Percentiles rank a stretch among this genome's conserved stretches.
Evolutionary conservation across 2,113 vertebrate species (phyloP).

Genomic region (Bujurquina vittata): DNA sequence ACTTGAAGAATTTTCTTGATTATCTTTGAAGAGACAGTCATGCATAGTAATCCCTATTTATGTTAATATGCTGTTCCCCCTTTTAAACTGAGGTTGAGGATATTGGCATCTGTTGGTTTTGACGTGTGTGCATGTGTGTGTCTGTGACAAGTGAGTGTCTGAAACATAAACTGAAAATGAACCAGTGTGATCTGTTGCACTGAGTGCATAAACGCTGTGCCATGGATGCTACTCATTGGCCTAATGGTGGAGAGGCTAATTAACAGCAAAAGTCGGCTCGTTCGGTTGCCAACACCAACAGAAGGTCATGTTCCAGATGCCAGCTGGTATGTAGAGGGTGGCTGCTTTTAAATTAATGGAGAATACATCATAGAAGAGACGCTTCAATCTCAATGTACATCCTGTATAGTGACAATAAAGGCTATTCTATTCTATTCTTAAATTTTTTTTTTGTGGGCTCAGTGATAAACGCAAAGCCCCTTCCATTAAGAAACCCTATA

Average conservation of each 20-base stretch:
- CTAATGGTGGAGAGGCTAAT: conserved; percentile 55
- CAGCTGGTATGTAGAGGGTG: conserved; percentile 56
- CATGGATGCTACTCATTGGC: conserved; percentile 43
- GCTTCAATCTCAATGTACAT: no score
- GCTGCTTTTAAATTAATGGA: conserved; percentile 59
- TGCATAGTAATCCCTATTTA: conserved; percentile 72
- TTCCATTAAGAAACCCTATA: not conserved
- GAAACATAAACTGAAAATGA: conserved; percentile 48
- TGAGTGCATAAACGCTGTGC: conserved; percentile 38
- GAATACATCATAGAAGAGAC: conserved; percentile 24
- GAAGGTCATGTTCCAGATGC: conserved; percentile 60
- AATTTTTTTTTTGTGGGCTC: conserved; percentile 4
- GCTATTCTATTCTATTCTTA: no score
- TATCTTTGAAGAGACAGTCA: conserved; percentile 75
- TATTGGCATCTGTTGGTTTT: conserved; percentile 54
- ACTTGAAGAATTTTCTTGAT: conserved; percentile 73
- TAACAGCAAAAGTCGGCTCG: conserved; percentile 45
- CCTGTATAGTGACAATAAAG: no score
- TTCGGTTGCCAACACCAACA: conserved; percentile 56
- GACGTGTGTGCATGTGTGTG: not conserved
- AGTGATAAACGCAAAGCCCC: conserved; percentile 18
- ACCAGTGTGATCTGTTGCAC: conserved; percentile 46
- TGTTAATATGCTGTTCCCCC: conserved; percentile 54
- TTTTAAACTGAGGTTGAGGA: conserved; percentile 45
- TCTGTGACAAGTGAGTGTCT: conserved; percentile 12